Percentiles rank a stretch among this genome's conserved stretches.
Conservation (phyloP, 64 coral and sea anemone genomes). For the Montipora foliosa region DNA sequence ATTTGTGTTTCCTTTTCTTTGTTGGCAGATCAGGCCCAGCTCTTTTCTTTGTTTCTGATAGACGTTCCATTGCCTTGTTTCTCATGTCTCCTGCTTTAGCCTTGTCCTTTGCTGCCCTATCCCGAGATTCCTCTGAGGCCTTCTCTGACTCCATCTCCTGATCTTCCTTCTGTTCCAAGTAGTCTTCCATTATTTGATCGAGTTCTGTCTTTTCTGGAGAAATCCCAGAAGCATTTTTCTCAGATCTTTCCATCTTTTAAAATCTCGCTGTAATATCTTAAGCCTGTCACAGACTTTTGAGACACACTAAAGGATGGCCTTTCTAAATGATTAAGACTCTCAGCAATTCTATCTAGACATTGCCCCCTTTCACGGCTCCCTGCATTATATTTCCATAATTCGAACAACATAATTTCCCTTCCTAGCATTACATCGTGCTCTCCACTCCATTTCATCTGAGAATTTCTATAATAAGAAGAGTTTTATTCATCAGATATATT, state of each 20-base stretch:
- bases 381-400: conserved; percentile 63
- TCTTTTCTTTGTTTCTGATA: too few relatives aligned
- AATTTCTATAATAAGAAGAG: conserved; percentile 29
- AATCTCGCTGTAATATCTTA: conserved; percentile 65
- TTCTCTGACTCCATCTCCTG: too few relatives aligned
- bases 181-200: too few relatives aligned
- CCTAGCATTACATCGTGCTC: conserved; percentile 54
- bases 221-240: too few relatives aligned
- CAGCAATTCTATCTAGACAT: conserved; percentile 46
- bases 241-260: conserved; percentile 54
- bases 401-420: conserved; percentile 45
- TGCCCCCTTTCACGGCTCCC: conserved; percentile 57
- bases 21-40: conserved; percentile 35
- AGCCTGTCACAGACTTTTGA: conserved; percentile 54
- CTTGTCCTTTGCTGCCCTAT: too few relatives aligned
- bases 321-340: conserved; percentile 72
- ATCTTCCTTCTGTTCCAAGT: too few relatives aligned
- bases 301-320: conserved; percentile 51
- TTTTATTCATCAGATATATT: conserved; percentile 17
- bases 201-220: too few relatives aligned
- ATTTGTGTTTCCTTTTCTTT: conserved; percentile 54
- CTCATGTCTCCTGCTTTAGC: too few relatives aligned
- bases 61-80: too few relatives aligned
- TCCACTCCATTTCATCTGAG: conserved; percentile 28
- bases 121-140: too few relatives aligned